A percentile compares a stretch with the other conserved stretches of the same genome.
Evolutionary conservation across 2,113 vertebrate genomes (phyloP).

Genomic region (Motacilla tschutschensis): DNA sequence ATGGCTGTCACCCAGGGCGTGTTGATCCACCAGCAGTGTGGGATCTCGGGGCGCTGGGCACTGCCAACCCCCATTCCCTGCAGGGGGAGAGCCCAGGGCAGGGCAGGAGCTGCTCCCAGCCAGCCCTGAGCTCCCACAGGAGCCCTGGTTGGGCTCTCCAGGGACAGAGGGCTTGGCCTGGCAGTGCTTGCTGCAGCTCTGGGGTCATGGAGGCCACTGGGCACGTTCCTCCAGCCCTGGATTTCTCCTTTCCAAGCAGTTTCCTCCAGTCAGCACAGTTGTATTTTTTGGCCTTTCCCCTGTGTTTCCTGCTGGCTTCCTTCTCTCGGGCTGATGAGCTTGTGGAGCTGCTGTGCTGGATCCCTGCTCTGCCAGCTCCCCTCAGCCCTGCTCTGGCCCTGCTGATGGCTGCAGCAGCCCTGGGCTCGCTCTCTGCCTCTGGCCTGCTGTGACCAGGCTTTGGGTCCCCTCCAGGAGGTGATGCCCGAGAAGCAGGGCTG

Average conservation of each 20-base stretch:
- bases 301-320: conserved; percentile 2
- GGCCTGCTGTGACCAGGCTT: background rate
- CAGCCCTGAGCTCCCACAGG: background rate
- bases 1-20: background rate
- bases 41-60: background rate
- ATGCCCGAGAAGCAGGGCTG: background rate
- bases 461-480: conserved; percentile 35
- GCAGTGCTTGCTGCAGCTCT: background rate
- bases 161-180: background rate
- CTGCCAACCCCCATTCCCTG: background rate
- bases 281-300: conserved; percentile 19
- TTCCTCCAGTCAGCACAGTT: background rate
- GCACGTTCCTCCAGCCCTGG: background rate
- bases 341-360: background rate
- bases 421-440: background rate
- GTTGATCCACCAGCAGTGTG: background rate
- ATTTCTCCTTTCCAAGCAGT: background rate
- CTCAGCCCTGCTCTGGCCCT: background rate
- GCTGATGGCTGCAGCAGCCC: background rate
- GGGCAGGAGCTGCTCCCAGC: background rate
- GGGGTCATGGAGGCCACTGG: background rate
- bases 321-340: background rate
- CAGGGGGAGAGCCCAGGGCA: background rate
- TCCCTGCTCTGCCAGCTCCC: background rate
- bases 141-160: background rate